Conservation (phyloP, 2,888 invertebrate genomes). For the Ophion slaviceki region DNA sequence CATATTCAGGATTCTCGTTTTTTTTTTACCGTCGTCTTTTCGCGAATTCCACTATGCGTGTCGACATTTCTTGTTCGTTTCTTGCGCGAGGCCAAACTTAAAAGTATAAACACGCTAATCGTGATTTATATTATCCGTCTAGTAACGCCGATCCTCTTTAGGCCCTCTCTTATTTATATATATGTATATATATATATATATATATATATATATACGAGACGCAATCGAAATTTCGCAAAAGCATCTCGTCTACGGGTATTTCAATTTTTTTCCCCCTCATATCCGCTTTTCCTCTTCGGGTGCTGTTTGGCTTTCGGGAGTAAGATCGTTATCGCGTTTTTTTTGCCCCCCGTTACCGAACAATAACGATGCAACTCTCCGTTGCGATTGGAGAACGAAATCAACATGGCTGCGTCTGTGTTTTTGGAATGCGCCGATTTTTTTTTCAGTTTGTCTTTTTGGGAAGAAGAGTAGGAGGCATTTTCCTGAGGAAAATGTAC, state of each 20-base stretch:
- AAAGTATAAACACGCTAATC: conserved; percentile 54
- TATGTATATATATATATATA: too few species aligned
- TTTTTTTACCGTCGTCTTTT: neutral
- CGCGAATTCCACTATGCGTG: conserved; percentile 54
- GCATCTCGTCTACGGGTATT: conserved; percentile 63
- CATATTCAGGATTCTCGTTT: conserved; percentile 40
- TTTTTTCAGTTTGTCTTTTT: neutral
- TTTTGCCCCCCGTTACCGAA: neutral
- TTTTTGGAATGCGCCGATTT: neutral
- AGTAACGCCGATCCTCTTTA: conserved; percentile 58
- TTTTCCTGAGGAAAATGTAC: neutral
- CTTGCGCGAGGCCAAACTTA: conserved; percentile 61
- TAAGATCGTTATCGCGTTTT: neutral
- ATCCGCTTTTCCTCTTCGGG: conserved; percentile 18
- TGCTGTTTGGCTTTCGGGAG: conserved; percentile 11
- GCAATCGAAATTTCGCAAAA: conserved; percentile 57
- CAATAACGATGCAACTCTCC: neutral
- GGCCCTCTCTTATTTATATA: conserved; percentile 45
- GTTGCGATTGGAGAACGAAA: neutral
- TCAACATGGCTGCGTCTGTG: neutral
- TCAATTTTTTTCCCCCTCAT: conserved; percentile 31
- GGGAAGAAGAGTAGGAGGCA: neutral
- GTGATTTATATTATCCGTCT: conserved; percentile 52
- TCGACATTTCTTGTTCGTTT: conserved; percentile 32
- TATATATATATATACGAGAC: conserved; percentile 30